A percentile compares a stretch with the other conserved stretches of the same genome.
Conservation (phyloP, 2,888 invertebrate genomes). For the Sympetrum striolatum region DNA sequence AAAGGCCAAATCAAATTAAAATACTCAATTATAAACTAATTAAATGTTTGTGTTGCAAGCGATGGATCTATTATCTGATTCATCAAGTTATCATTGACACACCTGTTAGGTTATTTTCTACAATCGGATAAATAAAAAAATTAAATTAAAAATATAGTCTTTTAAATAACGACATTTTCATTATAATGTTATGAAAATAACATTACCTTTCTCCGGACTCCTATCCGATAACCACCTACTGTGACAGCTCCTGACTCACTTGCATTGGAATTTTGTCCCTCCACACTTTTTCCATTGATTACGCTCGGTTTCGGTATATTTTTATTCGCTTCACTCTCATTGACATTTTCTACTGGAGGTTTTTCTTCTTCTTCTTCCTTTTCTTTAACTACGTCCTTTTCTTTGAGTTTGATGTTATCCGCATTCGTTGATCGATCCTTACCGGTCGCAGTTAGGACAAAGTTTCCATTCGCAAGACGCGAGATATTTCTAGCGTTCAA, state of each 20-base stretch:
- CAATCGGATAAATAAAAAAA: background rate
- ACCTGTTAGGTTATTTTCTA: conserved; percentile 8
- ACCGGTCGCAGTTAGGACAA: conserved; percentile 60
- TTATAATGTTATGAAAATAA: background rate
- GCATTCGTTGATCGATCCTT: conserved; percentile 38
- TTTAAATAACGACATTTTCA: background rate
- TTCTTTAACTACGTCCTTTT: conserved; percentile 6
- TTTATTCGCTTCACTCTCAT: background rate
- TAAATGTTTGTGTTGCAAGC: too few species aligned
- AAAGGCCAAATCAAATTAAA: too few species aligned
- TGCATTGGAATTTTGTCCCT: conserved; percentile 32
- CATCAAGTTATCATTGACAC: background rate
- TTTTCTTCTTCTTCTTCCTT: conserved; percentile 49
- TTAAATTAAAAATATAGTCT: too few species aligned
- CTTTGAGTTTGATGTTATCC: conserved; percentile 25
- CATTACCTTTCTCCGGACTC: conserved; percentile 50
- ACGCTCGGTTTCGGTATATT: background rate
- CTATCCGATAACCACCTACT: conserved; percentile 49
- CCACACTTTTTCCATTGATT: conserved; percentile 6
- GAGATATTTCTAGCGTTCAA: conserved; percentile 72
- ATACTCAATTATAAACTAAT: too few species aligned
- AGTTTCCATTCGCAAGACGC: conserved; percentile 72
- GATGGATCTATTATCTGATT: too few species aligned
- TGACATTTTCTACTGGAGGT: conserved; percentile 45
- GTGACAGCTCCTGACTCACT: conserved; percentile 45